Evolutionary conservation across 2,113 vertebrate genomes (phyloP), one percentile per base, ranked within the genome.

Genomic region (Notothenia coriiceps): DNA sequence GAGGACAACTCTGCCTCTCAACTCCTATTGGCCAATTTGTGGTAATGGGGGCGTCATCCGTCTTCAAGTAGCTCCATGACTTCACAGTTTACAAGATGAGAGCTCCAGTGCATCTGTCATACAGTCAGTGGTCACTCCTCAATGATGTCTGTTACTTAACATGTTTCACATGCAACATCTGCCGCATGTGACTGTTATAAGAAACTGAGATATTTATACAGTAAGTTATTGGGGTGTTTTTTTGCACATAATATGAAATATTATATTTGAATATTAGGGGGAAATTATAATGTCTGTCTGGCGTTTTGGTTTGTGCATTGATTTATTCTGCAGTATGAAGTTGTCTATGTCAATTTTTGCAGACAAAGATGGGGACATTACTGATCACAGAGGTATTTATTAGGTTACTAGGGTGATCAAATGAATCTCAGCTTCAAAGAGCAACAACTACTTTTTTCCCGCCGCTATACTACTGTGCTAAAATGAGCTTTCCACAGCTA

Each of bases 1-100:
- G 96, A 96, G 96, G 97, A 97, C 96, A 95, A 95, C 92, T 96
- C 95, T 94, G 94, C 93, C 94, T 94, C 94, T 91, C 83, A 70
- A 33, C 93, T 91, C 92, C 91, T 86, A 96, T 98, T 97, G 96
- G 96, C 86, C 89, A 86, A 80, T 88, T 85, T 82, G 91, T 68
- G 85, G 80, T 80, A 80, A 94, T 90, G 91, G 89, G 89, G 90
- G 92, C 93, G 93, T 93, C 80, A 88, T 86, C 86, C 72, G 86
- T 88, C 91, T 88, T 89, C 91, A 87, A 91, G 89, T 86, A 89
- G 90, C 91, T 93, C 93, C 89, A 91, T 93, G 93, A 94, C 93
- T 94, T 94, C 93, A 94, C 91, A 92, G 88, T 90, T 93, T 93
- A 93, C 91, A 91, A 93, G 88, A 93, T 90, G 89, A 92, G 89